A percentile compares a stretch with the other conserved stretches of the same genome.
Evolutionary conservation across 1,140 invertebrate species (phyloP).

Genomic region (Drosophila rhopaloa): DNA sequence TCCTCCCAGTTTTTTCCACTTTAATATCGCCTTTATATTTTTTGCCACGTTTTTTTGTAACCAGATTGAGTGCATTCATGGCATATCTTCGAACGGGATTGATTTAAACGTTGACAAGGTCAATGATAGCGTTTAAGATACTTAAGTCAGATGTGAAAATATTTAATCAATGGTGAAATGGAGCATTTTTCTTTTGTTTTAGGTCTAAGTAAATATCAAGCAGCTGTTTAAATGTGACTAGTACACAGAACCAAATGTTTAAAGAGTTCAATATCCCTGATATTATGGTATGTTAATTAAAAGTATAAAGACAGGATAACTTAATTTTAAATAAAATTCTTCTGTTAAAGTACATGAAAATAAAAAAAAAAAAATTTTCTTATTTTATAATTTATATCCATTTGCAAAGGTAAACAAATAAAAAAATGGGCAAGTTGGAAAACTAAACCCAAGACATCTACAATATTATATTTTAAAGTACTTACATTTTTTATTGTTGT

Average conservation of each 20-base stretch:
- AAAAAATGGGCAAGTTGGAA: too few relatives aligned
- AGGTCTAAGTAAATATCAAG: constrained; percentile 7
- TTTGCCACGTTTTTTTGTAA: constrained; percentile 64
- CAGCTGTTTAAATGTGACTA: constrained; percentile 28
- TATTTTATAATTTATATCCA: too few relatives aligned
- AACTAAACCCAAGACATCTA: too few relatives aligned
- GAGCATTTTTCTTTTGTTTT: constrained; percentile 19
- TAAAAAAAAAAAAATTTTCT: too few relatives aligned
- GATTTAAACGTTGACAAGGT: constrained; percentile 60
- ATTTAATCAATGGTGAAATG: constrained; percentile 49
- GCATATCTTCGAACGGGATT: constrained; percentile 64
- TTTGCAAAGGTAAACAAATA: too few relatives aligned
- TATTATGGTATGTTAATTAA: neutral
- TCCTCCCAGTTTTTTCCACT: constrained; percentile 33
- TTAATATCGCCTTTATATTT: constrained; percentile 39
- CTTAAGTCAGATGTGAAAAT: constrained; percentile 37
- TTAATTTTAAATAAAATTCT: too few relatives aligned
- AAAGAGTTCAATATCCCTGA: neutral
- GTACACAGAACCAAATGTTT: neutral
- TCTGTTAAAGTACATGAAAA: too few relatives aligned
- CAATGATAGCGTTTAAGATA: constrained; percentile 51
- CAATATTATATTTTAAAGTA: too few relatives aligned
- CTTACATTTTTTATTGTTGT: neutral
- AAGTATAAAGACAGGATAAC: neutral
- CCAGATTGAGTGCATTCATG: constrained; percentile 50